phyloP scores from a whole-genome alignment of 2,797 vertebrate species.

The Platyrinchus mystaceus region DNA sequence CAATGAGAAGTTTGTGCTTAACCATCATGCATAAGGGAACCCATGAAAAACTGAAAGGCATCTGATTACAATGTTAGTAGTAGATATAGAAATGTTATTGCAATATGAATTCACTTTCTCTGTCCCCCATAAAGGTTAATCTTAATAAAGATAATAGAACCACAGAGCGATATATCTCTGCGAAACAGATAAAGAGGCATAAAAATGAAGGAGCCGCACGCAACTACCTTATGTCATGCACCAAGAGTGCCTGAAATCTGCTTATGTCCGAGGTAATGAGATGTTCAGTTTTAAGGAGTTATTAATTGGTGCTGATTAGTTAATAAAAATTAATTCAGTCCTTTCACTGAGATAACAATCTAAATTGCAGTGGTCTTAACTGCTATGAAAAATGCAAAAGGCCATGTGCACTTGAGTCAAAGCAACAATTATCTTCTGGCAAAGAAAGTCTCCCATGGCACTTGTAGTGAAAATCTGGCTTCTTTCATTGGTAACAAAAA shows the following conservation, averaged over 20 bases:
- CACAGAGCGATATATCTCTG: not conserved
- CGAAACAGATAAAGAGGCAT: not conserved
- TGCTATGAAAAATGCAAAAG: not conserved
- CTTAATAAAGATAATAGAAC: not conserved
- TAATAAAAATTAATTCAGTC: not conserved
- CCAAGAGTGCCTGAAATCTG: not conserved
- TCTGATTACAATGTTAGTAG: not conserved
- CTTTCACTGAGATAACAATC: not conserved
- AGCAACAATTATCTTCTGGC: conserved; percentile 17
- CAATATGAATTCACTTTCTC: not conserved
- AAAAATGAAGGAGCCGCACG: not conserved
- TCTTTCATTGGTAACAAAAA: not conserved
- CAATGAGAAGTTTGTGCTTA: not conserved
- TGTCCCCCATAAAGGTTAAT: not conserved
- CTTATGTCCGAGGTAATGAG: not conserved
- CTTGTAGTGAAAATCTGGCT: not conserved
- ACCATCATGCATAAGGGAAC: not conserved
- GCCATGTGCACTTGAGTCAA: not conserved
- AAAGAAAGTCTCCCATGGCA: conserved; percentile 8
- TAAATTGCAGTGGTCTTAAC: not conserved
- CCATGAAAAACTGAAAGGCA: not conserved
- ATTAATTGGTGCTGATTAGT: not conserved
- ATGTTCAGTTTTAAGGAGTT: not conserved
- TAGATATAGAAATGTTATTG: not conserved
- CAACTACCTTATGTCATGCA: not conserved